Percentiles rank a stretch among this genome's conserved stretches.
Evolutionary conservation across 92 coral and sea anemone genomes (phyloP).

Genomic region (Phenganax marumi): DNA sequence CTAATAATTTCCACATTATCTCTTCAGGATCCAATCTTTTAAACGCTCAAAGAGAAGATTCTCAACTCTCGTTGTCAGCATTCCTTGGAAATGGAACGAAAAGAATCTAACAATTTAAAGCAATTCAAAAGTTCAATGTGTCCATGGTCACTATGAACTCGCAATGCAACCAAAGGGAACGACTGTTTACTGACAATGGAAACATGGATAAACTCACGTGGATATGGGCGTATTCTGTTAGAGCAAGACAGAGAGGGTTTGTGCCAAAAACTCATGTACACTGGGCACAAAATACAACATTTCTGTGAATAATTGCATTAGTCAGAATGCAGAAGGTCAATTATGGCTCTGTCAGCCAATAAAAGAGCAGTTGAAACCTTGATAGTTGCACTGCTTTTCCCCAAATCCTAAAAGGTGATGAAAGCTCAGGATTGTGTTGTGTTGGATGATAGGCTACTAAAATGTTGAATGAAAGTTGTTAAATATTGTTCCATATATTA

Average conservation of each 20-base stretch:
- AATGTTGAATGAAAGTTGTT: too few species aligned
- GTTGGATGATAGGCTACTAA: too few species aligned
- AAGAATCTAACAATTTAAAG: conserved; percentile 3
- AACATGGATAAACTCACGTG: conserved; percentile 72
- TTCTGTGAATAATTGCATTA: neutral
- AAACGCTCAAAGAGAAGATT: neutral
- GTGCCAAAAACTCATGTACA: conserved; percentile 83
- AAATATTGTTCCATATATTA: neutral
- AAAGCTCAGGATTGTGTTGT: too few species aligned
- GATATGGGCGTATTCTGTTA: conserved; percentile 93
- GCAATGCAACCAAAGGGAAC: conserved; percentile 85
- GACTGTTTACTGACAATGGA: conserved; percentile 90
- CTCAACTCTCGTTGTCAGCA: conserved; percentile 18
- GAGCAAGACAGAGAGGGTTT: conserved; percentile 78
- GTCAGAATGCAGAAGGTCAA: too few species aligned
- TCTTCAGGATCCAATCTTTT: conserved; percentile 19
- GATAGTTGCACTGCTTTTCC: too few species aligned
- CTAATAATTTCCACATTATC: too few species aligned
- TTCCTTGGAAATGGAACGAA: conserved; percentile 24
- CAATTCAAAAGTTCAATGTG: conserved; percentile 34
- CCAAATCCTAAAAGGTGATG: too few species aligned
- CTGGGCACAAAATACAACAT: conserved; percentile 30
- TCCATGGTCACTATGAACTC: conserved; percentile 65
- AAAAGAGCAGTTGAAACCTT: too few species aligned
- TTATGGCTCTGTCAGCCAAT: too few species aligned